Conservation (phyloP, 2,797 vertebrate species). For the Scolopax bukidnonensis region DNA sequence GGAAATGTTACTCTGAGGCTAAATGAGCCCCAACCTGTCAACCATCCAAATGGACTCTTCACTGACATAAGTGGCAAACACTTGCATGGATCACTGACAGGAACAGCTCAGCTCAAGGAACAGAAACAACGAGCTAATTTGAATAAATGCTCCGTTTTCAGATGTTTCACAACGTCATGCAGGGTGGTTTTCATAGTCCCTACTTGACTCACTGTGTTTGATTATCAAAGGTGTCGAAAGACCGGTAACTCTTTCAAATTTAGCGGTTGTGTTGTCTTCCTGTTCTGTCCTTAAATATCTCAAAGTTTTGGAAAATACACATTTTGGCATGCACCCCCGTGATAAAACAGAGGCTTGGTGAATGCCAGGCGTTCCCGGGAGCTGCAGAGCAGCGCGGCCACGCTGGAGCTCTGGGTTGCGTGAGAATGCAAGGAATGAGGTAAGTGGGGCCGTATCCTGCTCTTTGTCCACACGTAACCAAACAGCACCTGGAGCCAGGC, state of each 20-base stretch:
- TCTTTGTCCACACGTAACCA: background rate
- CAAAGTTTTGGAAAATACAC: background rate
- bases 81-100: background rate
- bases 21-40: constrained; percentile 25
- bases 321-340: accelerated
- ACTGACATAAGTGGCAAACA: background rate
- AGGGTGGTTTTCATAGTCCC: background rate
- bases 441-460: background rate
- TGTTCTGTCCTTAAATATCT: background rate
- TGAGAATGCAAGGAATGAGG: background rate
- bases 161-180: background rate
- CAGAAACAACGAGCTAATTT: constrained; percentile 25
- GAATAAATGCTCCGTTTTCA: constrained; percentile 17
- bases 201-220: background rate
- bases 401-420: background rate
- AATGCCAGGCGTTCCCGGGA: background rate
- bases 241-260: background rate
- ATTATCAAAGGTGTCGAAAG: constrained; percentile 15
- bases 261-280: background rate
- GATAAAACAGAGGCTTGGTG: accelerated
- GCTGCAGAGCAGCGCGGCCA: background rate
- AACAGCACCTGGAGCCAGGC: background rate
- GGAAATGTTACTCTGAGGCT: background rate
- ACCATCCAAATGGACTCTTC: constrained; percentile 28
- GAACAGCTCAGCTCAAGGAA: constrained; percentile 12